A percentile compares a stretch with the other conserved stretches of the same genome.
These are phyloP conservation scores for Paralichthys olivaceus DNA, from an alignment of 2,113 vertebrate species.

Conservation along the genomic window DNA sequence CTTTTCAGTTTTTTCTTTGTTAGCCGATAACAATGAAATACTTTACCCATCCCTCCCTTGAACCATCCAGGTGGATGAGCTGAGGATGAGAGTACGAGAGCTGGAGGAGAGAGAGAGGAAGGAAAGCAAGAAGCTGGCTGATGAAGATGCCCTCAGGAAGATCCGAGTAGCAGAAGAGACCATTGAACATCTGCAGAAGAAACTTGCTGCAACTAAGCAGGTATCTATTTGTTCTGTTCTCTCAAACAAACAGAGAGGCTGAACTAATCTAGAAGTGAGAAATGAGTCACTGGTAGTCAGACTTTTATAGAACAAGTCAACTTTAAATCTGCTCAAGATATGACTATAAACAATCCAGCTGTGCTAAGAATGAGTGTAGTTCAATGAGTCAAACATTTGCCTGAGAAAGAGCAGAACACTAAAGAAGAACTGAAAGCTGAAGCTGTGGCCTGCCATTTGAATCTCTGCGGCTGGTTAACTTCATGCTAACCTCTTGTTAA, in stretches of 20 bases:
- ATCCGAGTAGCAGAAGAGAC: conserved; percentile 91
- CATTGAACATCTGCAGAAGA: conserved; percentile 93
- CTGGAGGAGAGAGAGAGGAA: conserved; percentile 91
- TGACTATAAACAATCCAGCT: conserved; percentile 18
- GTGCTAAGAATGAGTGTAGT: conserved; percentile 29
- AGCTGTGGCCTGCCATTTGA: background rate
- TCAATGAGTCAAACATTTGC: conserved; percentile 41
- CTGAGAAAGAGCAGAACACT: background rate
- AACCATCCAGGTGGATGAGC: conserved; percentile 86
- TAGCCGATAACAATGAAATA: background rate
- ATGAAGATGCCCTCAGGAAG: conserved; percentile 91
- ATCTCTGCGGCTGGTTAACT: conserved; percentile 5
- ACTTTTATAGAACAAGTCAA: background rate
- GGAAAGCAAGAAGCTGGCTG: conserved; percentile 93
- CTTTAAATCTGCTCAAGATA: background rate
- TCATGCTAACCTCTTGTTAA: background rate
- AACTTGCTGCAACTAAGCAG: conserved; percentile 93
- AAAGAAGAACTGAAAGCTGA: conserved; percentile 66
- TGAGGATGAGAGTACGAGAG: conserved; percentile 87
- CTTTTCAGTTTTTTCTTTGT: background rate
- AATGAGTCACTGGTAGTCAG: background rate
- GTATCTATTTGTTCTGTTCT: conserved; percentile 56
- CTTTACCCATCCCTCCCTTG: background rate
- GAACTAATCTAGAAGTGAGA: background rate
- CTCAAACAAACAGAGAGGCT: background rate